phyloP scores from a whole-genome alignment of 2,888 invertebrate genomes.

The Plebejus anna region DNA sequence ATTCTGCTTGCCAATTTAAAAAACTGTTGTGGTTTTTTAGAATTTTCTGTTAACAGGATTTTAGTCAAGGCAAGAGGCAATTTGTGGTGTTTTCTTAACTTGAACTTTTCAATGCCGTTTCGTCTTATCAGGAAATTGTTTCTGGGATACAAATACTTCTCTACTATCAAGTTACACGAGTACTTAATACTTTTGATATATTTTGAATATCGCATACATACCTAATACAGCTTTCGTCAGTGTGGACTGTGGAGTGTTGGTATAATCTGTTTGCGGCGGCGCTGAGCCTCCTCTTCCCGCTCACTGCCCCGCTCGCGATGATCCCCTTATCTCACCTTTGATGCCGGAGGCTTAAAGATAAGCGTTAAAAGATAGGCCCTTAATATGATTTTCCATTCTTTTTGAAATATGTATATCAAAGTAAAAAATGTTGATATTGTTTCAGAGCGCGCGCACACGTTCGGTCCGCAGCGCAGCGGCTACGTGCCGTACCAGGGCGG shows the following conservation, averaged over 20 bases:
- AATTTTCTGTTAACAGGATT: background rate
- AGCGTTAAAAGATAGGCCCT: background rate
- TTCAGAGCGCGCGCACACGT: slow-evolving; percentile 64
- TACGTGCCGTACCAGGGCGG: slow-evolving; percentile 50
- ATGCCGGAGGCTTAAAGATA: background rate
- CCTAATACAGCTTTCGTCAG: too few relatives aligned
- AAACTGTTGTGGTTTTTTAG: background rate
- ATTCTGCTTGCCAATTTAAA: background rate
- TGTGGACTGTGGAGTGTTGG: slow-evolving; percentile 6
- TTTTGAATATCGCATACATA: too few relatives aligned
- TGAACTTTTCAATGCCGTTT: too few relatives aligned
- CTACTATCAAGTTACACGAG: too few relatives aligned
- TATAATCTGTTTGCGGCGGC: slow-evolving; percentile 8
- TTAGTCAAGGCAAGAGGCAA: background rate
- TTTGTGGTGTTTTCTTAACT: background rate
- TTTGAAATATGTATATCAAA: background rate
- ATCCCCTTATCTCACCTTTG: background rate
- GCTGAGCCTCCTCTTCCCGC: background rate
- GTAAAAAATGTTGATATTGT: slow-evolving; percentile 44
- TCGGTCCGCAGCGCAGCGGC: slow-evolving; percentile 62
- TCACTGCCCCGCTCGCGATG: background rate
- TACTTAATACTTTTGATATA: too few relatives aligned
- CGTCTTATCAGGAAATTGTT: too few relatives aligned
- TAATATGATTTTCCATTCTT: background rate
- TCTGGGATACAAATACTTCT: too few relatives aligned